Conservation (phyloP, 2,113 vertebrate species). For the Mobula hypostoma region DNA sequence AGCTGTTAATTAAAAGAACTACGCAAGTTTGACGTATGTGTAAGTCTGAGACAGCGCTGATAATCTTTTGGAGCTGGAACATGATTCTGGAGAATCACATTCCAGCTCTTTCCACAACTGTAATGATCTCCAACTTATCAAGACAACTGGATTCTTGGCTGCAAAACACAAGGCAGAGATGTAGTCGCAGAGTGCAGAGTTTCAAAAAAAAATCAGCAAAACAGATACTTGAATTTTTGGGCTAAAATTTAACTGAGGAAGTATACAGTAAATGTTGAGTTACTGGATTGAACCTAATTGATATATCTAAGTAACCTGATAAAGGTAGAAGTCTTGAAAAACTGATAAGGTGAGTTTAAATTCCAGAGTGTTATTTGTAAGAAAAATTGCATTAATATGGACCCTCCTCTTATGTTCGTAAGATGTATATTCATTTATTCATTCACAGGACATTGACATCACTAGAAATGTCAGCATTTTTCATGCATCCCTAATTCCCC, state of each 20-base stretch:
- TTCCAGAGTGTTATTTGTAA: neutral
- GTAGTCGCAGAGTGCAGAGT: neutral
- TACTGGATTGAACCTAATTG: neutral
- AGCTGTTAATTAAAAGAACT: conserved; percentile 43
- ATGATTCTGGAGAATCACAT: conserved; percentile 14
- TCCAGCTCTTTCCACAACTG: neutral
- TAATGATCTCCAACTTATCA: neutral
- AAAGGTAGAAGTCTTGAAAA: neutral
- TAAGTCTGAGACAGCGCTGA: neutral
- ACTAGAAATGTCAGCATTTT: too few relatives aligned
- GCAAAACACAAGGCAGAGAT: neutral
- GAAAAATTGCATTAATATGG: neutral
- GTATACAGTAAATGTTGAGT: neutral
- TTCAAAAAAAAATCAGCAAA: neutral
- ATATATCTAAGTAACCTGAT: neutral
- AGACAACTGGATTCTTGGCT: neutral
- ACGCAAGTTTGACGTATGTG: neutral
- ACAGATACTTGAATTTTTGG: neutral
- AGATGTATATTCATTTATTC: too few relatives aligned
- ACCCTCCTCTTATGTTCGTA: neutral
- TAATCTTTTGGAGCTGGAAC: conserved; percentile 7
- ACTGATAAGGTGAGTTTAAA: neutral
- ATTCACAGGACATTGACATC: too few relatives aligned
- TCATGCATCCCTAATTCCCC: too few relatives aligned
- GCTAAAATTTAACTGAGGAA: neutral